These are phyloP conservation scores for Trogon surrucura DNA, from an alignment of 2,113 vertebrate genomes.

Conservation along the genomic window DNA sequence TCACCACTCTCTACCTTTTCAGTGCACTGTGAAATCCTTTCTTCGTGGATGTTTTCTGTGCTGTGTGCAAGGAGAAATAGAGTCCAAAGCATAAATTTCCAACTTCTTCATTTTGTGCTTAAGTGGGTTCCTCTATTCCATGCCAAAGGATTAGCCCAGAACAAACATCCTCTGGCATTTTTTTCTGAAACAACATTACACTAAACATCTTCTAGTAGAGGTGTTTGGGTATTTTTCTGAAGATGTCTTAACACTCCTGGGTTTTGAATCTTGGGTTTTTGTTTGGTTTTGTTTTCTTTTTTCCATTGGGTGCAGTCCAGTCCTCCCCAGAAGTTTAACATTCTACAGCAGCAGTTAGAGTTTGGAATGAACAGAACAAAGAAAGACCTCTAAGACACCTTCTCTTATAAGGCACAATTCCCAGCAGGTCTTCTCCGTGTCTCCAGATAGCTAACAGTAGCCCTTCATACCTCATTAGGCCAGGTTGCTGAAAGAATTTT, in stretches of 20 bases:
- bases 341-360: neutral
- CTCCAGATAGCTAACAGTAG: neutral
- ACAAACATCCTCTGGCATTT: neutral
- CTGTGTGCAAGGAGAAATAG: neutral
- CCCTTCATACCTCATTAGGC: neutral
- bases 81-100: neutral
- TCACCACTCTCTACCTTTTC: neutral
- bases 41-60: neutral
- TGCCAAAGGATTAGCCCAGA: neutral
- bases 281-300: neutral
- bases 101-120: neutral
- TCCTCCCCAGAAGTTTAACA: neutral
- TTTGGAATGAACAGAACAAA: neutral
- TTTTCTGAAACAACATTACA: neutral
- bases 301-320: rapidly evolving
- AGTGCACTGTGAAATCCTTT: neutral
- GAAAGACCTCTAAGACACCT: neutral
- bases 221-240: neutral
- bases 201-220: neutral
- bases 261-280: neutral
- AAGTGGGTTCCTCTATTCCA: neutral
- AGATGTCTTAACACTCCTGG: neutral
- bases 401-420: neutral
- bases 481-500: neutral
- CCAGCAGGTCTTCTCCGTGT: neutral